These are phyloP conservation scores for Terrapene triunguis DNA, from an alignment of 2,113 vertebrate species.

Conservation along the genomic window DNA sequence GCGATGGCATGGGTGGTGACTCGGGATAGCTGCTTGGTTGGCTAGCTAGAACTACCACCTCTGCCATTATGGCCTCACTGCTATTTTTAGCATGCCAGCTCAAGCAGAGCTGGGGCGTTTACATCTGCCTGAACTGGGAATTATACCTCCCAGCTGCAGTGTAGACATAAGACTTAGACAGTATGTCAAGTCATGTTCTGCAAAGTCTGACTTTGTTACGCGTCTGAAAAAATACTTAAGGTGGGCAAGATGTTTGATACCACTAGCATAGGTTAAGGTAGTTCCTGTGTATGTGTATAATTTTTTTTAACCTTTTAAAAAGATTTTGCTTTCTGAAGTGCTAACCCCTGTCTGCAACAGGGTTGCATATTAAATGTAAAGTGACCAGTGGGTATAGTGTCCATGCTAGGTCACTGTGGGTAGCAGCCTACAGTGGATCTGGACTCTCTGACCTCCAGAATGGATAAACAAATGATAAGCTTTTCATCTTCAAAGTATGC, in stretches of 20 bases:
- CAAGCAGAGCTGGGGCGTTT: neutral
- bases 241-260: neutral
- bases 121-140: neutral
- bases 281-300: neutral
- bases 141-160: neutral
- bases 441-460: neutral
- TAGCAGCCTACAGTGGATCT: neutral
- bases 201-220: neutral
- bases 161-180: neutral
- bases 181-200: neutral
- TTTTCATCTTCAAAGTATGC: neutral
- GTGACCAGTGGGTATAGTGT: neutral
- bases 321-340: neutral
- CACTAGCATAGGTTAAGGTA: neutral
- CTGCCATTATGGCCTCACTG: neutral
- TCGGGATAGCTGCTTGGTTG: neutral
- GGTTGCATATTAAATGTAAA: neutral
- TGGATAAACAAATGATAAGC: neutral
- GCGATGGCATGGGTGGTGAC: neutral
- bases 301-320: neutral
- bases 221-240: neutral
- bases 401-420: neutral
- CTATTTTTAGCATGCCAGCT: neutral
- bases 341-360: neutral
- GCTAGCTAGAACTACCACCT: neutral